Evolutionary conservation across 1,140 invertebrate species (phyloP).

Genomic region (Drosophila rufa): DNA sequence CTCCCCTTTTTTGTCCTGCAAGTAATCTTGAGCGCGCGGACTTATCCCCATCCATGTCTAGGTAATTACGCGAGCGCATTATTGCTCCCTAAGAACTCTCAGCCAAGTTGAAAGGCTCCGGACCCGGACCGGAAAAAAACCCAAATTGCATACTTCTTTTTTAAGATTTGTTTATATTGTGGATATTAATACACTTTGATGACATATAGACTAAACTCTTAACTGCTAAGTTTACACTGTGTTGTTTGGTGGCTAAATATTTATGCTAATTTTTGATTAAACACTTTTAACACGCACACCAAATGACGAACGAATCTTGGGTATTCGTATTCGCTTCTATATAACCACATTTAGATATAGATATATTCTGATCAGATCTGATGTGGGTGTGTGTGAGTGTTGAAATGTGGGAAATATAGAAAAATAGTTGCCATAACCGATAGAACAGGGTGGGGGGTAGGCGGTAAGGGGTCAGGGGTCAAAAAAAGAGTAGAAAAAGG

Average conservation of each 20-base stretch:
- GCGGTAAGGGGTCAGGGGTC: neutral
- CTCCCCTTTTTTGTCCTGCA: no score
- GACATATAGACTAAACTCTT: conserved; percentile 53
- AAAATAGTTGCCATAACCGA: conserved; percentile 72
- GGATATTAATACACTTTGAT: conserved; percentile 64
- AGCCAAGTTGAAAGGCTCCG: no score
- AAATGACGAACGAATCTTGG: conserved; percentile 23
- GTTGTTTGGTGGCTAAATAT: conserved; percentile 65
- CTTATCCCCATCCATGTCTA: no score
- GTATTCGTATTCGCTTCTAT: conserved; percentile 10
- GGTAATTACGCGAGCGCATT: no score
- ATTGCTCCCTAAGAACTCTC: no score
- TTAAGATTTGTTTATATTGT: conserved; percentile 52
- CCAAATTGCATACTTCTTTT: neutral
- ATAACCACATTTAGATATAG: conserved; percentile 31
- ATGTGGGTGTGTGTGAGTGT: conserved; percentile 29
- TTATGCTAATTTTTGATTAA: conserved; percentile 66
- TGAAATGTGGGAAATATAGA: conserved; percentile 20
- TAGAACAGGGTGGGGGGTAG: conserved; percentile 17
- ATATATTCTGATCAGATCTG: conserved; percentile 23
- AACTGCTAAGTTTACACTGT: conserved; percentile 44
- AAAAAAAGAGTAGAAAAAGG: conserved; percentile 39
- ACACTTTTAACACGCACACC: conserved; percentile 57
- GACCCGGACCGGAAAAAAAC: no score
- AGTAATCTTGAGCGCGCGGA: no score